Evolutionary conservation across 1,140 invertebrate species (phyloP).

Genomic region (Brachionus rubens): DNA sequence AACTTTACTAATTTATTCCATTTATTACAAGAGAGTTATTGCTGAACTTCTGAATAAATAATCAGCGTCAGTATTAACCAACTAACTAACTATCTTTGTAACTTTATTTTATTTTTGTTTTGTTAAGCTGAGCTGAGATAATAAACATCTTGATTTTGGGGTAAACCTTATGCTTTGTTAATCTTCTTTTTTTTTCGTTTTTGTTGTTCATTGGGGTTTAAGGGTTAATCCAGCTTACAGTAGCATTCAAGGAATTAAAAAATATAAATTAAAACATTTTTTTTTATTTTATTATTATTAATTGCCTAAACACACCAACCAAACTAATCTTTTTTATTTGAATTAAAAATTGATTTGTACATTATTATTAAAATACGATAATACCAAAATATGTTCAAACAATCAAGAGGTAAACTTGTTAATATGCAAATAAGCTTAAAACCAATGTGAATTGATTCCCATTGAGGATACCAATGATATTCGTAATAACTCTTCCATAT

Average conservation of each 20-base stretch:
- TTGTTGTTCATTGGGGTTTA: no score
- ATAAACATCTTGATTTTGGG: conserved; percentile 43
- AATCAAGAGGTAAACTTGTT: conserved; percentile 35
- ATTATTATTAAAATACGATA: background rate
- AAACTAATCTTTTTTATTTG: no score
- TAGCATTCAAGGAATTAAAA: no score
- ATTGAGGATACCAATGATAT: background rate
- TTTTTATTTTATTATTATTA: no score
- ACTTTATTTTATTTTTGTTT: no score
- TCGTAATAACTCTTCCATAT: conserved; percentile 11
- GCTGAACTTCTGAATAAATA: background rate
- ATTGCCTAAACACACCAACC: no score
- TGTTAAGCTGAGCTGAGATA: no score
- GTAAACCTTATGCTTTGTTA: conserved; percentile 16
- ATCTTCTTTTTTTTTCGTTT: no score
- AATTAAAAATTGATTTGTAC: background rate
- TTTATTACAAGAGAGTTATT: background rate
- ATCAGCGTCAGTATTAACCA: conserved; percentile 28
- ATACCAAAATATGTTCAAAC: conserved; percentile 30
- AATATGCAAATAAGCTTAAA: conserved; percentile 28
- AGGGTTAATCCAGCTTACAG: no score
- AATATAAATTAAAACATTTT: no score
- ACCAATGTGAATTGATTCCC: conserved; percentile 1
- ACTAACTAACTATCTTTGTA: background rate
- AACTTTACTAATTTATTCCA: conserved; percentile 35